Base-by-base conservation (phyloP, 2,113 vertebrate species). In the Platycercus adscitus region DNA sequence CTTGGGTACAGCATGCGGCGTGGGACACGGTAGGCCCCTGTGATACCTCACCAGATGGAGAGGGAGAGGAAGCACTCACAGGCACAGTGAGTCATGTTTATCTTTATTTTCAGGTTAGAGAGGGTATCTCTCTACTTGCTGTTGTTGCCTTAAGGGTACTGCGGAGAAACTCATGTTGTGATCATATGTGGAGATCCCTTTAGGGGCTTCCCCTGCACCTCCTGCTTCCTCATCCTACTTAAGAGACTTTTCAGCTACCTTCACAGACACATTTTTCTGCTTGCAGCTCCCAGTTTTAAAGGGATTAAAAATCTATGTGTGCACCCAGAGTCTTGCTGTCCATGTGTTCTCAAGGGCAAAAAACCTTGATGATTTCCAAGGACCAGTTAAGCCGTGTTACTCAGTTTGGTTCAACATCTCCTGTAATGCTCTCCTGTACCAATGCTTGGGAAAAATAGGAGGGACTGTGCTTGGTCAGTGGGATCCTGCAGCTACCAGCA, bases 311-410 rank as follows among this genome's bases (percentile, higher is more conserved):
- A 43, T 39, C 31, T 61, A 2, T 28, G 25, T 39, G 29, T 64
- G 18, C 26, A 47, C 39, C 21, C 16, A 18, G 17, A 79, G 4
- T 25, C 31, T 69, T 69, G 47, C 25, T 1, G 1, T 61, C 35
- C 7, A 0, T 29, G 5, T 0, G 0, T 37, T 12, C 46, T 78
- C 25, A n/a, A 50, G 10, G 43, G 18, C 2, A 2, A 64, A 87
- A 79, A 84, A 24, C 18, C 43, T 53, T 33, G 61, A 17, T 63
- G 61, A 35, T 53, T 17, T 5, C 6, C 4, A 28, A 50, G 50
- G 52, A 43, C 35, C 29, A 47, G 65, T 49, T 44, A 17, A 81
- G 15, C 72, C 33, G 16, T 47, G 65, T 39, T 50, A 12, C 47
- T 82, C 70, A 16, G 14, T 33, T 72, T 47, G 43, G 8, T 46